These are phyloP conservation scores for Apodemia mormo DNA, from an alignment of 2,888 invertebrate genomes.

Conservation along the genomic window DNA sequence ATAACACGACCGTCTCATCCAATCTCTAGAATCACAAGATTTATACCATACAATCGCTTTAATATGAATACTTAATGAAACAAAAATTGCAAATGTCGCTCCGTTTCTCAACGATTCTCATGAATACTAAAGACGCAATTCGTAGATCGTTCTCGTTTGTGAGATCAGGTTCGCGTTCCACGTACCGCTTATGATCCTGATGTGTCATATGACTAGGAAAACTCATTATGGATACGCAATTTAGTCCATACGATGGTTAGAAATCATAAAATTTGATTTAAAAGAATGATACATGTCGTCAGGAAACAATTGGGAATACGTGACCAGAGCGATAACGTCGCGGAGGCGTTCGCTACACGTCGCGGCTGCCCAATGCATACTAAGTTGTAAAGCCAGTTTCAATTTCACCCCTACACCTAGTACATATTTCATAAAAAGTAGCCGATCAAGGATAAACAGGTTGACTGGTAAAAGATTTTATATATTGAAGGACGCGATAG, in stretches of 20 bases:
- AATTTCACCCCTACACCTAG: slow-evolving; percentile 62
- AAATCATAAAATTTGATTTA: slow-evolving; percentile 74
- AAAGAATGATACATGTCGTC: slow-evolving; percentile 79
- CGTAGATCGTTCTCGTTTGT: slow-evolving; percentile 68
- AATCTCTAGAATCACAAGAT: slow-evolving; percentile 48
- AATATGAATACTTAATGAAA: slow-evolving; percentile 78
- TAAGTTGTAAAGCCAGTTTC: slow-evolving; percentile 74
- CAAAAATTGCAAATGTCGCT: slow-evolving; percentile 79
- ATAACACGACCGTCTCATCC: slow-evolving; percentile 44
- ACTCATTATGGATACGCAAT: slow-evolving; percentile 48
- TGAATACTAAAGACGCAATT: slow-evolving; percentile 79
- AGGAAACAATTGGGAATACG: slow-evolving; percentile 80
- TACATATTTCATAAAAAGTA: slow-evolving; percentile 51
- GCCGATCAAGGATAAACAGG: slow-evolving; percentile 27
- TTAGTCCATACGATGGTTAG: slow-evolving; percentile 52
- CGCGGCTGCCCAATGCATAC: slow-evolving; percentile 76
- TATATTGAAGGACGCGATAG: background rate
- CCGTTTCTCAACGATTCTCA: slow-evolving; percentile 68
- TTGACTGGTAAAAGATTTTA: too few species aligned
- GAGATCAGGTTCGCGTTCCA: slow-evolving; percentile 65
- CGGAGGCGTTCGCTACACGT: slow-evolving; percentile 66
- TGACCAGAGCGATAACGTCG: slow-evolving; percentile 66
- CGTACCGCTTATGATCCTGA: slow-evolving; percentile 65
- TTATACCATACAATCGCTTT: slow-evolving; percentile 69
- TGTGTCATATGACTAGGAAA: slow-evolving; percentile 54